phyloP scores from a whole-genome alignment of 2,888 invertebrate species.

The Aphidoletes aphidimyza region DNA sequence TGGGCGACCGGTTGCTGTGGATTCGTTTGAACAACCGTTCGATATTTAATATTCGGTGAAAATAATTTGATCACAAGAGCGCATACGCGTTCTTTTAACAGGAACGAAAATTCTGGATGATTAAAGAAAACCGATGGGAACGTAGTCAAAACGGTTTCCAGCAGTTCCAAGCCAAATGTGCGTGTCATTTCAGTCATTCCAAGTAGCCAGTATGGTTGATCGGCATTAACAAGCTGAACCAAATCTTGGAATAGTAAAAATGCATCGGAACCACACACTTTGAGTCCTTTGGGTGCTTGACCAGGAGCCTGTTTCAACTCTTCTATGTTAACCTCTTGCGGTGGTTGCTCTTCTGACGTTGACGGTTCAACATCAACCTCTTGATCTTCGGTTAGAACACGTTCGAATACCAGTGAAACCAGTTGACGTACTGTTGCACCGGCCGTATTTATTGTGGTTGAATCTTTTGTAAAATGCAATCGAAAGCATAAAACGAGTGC shows the following conservation, averaged over 20 bases:
- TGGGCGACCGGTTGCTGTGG: constrained; percentile 74
- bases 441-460: constrained; percentile 95
- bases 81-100: constrained; percentile 96
- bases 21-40: constrained; percentile 70
- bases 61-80: constrained; percentile 98
- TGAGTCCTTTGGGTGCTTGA: constrained; percentile 82
- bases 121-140: constrained; percentile 87
- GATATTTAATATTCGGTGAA: constrained; percentile 98
- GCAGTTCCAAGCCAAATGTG: constrained; percentile 93
- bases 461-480: constrained; percentile 94
- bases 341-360: constrained; percentile 58
- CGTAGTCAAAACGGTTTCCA: constrained; percentile 91
- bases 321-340: constrained; percentile 75
- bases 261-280: constrained; percentile 92
- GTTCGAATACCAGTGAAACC: constrained; percentile 90
- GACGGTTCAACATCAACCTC: constrained; percentile 61
- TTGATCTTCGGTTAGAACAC: constrained; percentile 78
- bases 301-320: constrained; percentile 81
- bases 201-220: constrained; percentile 93
- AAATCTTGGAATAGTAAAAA: constrained; percentile 97
- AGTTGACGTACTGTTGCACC: constrained; percentile 97
- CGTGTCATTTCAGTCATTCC: constrained; percentile 98
- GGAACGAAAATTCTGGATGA: constrained; percentile 93
- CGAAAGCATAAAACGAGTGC: constrained; percentile 94
- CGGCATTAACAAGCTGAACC: constrained; percentile 95